Evolutionary conservation across 2,888 invertebrate genomes (phyloP), one percentile per base, ranked within the genome.

Genomic region (Pharmacophagus antenor): DNA sequence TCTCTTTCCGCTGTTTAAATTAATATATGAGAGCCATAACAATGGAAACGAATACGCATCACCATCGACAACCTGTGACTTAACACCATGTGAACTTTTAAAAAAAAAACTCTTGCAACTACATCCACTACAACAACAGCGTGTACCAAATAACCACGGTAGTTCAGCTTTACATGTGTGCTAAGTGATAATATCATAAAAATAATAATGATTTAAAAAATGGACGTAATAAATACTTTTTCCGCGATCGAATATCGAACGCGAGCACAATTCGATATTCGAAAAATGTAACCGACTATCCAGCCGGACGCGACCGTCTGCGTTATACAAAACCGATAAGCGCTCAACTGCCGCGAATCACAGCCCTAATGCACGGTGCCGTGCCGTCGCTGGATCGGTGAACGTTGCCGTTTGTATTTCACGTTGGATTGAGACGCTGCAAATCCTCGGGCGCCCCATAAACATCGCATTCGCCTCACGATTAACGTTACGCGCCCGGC

Each of bases 301-400:
- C 31, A 22, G 15, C 37, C n/a, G 15, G n/a, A 15, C 37, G n/a
- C n/a, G n/a, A n/a, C n/a, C 37, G n/a, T 7, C 20, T 21, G 48
- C 42, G 44, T 2, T n/a, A 50, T 31, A 55, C 49, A 55, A 46
- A 55, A 60, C 55, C 59, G 59, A 55, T 60, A 44, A 60, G 55
- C 44, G 54, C 54, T 42, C 42, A 59, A 59, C 27, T 54, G 54
- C 49, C 27, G 25, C 47, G 2, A 42, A n/a, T 42, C 42, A 23
- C 15, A 47, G 15, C 18, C 41, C 22, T 58, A 52, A 52, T 52
- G 48, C 37, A 41, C 25, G 58, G 58, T 27, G n/a, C 41, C 25
- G 53, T 15, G 53, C 25, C 41, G 53, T 41, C 47, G 42, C 23
- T 47, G 54, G 41, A 44, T 44, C 50, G 49, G 58, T 50, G 50